Percentiles rank a stretch among this genome's conserved stretches.
Conservation (phyloP, 92 coral and sea anemone species). For the Parazoanthus darwini region DNA sequence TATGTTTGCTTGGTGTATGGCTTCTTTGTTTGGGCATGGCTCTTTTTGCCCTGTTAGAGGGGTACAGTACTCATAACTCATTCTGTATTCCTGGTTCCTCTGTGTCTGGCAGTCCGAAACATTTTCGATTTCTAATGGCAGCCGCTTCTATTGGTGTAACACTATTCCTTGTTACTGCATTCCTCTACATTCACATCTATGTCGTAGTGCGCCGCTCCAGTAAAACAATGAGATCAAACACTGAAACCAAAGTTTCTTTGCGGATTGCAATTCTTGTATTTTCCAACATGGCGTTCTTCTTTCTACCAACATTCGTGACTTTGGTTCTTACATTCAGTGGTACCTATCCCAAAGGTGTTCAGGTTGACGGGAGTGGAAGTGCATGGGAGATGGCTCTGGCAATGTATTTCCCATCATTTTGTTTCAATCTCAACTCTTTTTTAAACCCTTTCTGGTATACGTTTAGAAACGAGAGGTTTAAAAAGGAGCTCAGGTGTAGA, state of each 20-base stretch:
- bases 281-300: constrained; percentile 63
- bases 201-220: constrained; percentile 61
- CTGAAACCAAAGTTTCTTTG: constrained; percentile 65
- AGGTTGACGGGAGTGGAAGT: background rate
- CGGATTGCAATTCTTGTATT: constrained; percentile 65
- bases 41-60: constrained; percentile 52
- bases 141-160: constrained; percentile 51
- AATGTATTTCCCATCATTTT: constrained; percentile 37
- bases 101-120: constrained; percentile 52
- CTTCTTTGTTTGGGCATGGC: constrained; percentile 52
- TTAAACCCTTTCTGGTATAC: constrained; percentile 76
- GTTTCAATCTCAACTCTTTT: constrained; percentile 66
- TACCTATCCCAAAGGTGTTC: background rate
- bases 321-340: background rate
- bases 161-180: constrained; percentile 46
- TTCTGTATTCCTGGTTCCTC: constrained; percentile 80
- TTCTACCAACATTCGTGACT: constrained; percentile 55
- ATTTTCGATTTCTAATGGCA: constrained; percentile 57
- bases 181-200: constrained; percentile 64
- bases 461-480: constrained; percentile 63
- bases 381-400: constrained; percentile 3
- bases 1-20: constrained; percentile 49
- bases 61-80: constrained; percentile 67
- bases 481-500: constrained; percentile 29
- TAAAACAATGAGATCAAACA: constrained; percentile 54